Evolutionary conservation across 1,140 invertebrate genomes (phyloP), one percentile per base, ranked within the genome.

Genomic region (Bombus waltoni): DNA sequence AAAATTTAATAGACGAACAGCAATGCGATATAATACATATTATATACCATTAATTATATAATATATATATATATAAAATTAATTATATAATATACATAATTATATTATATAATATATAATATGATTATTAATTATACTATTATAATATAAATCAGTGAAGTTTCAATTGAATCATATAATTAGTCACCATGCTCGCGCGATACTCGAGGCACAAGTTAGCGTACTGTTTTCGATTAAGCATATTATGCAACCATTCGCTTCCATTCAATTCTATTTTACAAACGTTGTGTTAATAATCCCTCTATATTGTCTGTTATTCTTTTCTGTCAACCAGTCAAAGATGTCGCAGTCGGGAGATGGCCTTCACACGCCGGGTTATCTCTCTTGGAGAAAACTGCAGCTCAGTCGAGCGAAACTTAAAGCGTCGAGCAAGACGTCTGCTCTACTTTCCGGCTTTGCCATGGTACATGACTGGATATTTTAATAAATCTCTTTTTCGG

Each of bases 341-440:
- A 97, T 97, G 97, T 97, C 97, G 68, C 96, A 97, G 87, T 95
- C 96, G 1, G 97, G 96, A n/a, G 97, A 97, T 93, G 97, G 97
- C 87, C 96, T 98, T n/a, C 97, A 98, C 90, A 98, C 97, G 3
- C 97, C 97, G 32, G 97, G 97, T 35, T 98, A 98, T 93, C 95
- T 98, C 47, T 98, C 98, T 68, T 99, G 98, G 98, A 96, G 98
- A 83, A 98, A 98, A 94, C 95, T 99, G 1, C 98, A 98, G 90
- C 96, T 99, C 28, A 99, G 98, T 92, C 96, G 98, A 89, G 99
- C 99, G 6, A 99, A 99, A 94, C 96, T 99, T 74, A 99, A 99
- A 95, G 99, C 99, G 1, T 98, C 98, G 35, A 99, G 98, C 94
- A 98, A 99, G 94, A 99, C 99, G 13, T 99, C 99, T 13, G 99